Conservation (phyloP, 2,888 invertebrate species). For the Ochlodes sylvanus region DNA sequence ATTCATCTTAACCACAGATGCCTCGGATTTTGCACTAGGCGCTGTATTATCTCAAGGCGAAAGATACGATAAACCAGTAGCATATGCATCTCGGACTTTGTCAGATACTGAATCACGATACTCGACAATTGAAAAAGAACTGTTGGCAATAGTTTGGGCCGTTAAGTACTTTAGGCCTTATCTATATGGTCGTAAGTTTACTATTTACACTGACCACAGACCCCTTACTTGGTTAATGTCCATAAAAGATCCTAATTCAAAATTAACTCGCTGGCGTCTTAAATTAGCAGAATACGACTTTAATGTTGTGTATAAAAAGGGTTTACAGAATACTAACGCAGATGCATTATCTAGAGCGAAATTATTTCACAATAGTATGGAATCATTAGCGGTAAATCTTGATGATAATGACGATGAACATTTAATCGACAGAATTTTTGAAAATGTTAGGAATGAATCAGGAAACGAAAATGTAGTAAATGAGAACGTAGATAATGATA, state of each 20-base stretch:
- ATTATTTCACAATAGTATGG: constrained; percentile 37
- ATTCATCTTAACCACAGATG: constrained; percentile 49
- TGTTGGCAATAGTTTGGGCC: constrained; percentile 57
- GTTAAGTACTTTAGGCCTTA: constrained; percentile 58
- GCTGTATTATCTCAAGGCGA: constrained; percentile 49
- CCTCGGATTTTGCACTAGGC: constrained; percentile 48
- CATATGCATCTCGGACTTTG: constrained; percentile 48
- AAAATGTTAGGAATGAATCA: constrained; percentile 14
- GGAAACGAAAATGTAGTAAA: background rate
- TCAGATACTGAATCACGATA: constrained; percentile 47
- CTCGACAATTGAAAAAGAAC: constrained; percentile 56
- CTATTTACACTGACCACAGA: constrained; percentile 61
- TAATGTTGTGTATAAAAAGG: constrained; percentile 49
- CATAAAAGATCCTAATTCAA: constrained; percentile 58
- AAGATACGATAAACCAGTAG: constrained; percentile 48
- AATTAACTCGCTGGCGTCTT: constrained; percentile 57
- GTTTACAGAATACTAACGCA: constrained; percentile 48
- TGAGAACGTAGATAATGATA: background rate
- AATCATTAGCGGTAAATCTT: constrained; percentile 8
- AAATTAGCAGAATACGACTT: constrained; percentile 50
- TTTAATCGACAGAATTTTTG: constrained; percentile 12
- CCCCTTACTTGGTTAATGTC: constrained; percentile 58
- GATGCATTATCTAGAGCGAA: constrained; percentile 48
- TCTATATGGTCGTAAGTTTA: constrained; percentile 57
- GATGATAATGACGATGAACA: constrained; percentile 8